Conservation (phyloP, 2,888 invertebrate genomes). For the Eristalis tenax region DNA sequence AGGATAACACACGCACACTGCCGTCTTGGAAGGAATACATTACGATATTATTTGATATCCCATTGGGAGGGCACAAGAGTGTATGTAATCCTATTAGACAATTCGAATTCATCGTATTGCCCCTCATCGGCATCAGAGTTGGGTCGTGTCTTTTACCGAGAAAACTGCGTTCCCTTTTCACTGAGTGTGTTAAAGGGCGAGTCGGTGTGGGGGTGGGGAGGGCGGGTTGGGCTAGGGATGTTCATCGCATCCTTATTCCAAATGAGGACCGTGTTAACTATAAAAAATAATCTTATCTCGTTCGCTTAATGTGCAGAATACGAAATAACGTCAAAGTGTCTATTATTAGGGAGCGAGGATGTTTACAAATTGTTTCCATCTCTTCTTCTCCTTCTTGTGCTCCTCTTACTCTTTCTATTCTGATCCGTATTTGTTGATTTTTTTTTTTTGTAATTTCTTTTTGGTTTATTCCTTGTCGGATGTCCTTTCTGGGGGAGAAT, state of each 20-base stretch:
- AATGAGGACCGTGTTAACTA: slow-evolving; percentile 34
- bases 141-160: slow-evolving; percentile 19
- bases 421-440: background rate
- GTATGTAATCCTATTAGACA: slow-evolving; percentile 58
- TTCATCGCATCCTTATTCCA: background rate
- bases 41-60: slow-evolving; percentile 48
- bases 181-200: background rate
- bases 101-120: slow-evolving; percentile 57
- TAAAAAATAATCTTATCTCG: slow-evolving; percentile 57
- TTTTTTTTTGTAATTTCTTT: too few species aligned
- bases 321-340: slow-evolving; percentile 49
- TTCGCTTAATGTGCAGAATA: slow-evolving; percentile 60
- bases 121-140: background rate
- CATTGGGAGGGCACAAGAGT: slow-evolving; percentile 13
- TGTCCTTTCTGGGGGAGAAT: background rate
- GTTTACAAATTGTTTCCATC: slow-evolving; percentile 57
- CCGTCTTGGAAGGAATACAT: slow-evolving; percentile 29
- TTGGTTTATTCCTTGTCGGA: slow-evolving; percentile 5
- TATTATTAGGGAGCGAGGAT: slow-evolving; percentile 49
- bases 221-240: too few species aligned
- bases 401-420: background rate
- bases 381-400: background rate
- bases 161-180: background rate
- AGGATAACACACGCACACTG: background rate
- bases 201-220: too few species aligned